Evolutionary conservation across 2,797 vertebrate species (phyloP).

Genomic region (Hylomyscus alleni): DNA sequence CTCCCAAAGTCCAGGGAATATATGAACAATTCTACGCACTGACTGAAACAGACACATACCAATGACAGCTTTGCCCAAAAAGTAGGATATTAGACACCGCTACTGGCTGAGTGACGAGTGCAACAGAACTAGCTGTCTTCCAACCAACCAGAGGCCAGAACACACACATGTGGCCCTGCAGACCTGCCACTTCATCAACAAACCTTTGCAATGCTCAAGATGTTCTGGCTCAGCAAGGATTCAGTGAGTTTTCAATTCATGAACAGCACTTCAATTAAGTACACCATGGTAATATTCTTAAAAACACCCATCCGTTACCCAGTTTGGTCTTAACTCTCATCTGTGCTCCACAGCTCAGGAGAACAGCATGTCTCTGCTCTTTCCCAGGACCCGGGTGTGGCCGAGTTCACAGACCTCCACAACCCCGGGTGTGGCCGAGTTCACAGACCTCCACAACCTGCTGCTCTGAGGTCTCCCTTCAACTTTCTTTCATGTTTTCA

Average conservation of each 20-base stretch:
- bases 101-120: background rate
- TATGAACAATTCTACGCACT: background rate
- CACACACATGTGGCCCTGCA: background rate
- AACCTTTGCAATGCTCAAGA: background rate
- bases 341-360: background rate
- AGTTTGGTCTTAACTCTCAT: background rate
- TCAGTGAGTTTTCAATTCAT: background rate
- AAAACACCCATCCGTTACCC: background rate
- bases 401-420: too few species aligned
- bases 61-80: constrained; percentile 61
- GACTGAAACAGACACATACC: constrained; percentile 54
- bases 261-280: background rate
- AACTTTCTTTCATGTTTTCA: background rate
- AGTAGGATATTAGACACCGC: constrained; percentile 29
- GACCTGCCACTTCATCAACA: background rate
- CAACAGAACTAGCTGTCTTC: background rate
- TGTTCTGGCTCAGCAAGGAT: constrained; percentile 27
- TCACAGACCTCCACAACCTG: background rate
- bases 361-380: background rate
- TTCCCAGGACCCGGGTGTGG: background rate
- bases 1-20: background rate
- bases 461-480: background rate
- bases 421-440: background rate
- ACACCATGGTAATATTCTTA: background rate
- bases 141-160: background rate